Evolutionary conservation across 2,888 invertebrate species (phyloP).

Genomic region (Chaetogeoica ovagalla): DNA sequence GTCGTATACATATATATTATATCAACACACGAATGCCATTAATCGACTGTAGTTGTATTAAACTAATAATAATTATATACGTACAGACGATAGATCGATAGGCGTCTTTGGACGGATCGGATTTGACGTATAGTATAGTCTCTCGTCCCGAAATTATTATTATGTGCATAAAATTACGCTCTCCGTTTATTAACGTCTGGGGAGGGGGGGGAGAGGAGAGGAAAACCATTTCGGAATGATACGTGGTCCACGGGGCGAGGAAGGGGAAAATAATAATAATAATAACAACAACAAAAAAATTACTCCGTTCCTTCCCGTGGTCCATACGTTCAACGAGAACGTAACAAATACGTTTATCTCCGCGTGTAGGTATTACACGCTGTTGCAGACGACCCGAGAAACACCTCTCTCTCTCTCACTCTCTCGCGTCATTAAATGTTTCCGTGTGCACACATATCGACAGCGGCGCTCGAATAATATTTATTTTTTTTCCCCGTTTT

Average conservation of each 20-base stretch:
- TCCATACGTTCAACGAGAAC: too few species aligned
- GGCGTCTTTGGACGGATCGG: too few species aligned
- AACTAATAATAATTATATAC: too few species aligned
- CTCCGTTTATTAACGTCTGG: conserved; percentile 33
- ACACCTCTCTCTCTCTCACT: too few species aligned
- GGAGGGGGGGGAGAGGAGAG: too few species aligned
- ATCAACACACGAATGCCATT: too few species aligned
- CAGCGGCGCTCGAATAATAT: background rate
- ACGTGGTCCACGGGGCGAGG: background rate
- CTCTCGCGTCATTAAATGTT: too few species aligned
- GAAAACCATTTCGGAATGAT: background rate
- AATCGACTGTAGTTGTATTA: too few species aligned
- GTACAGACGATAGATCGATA: too few species aligned
- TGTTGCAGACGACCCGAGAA: background rate
- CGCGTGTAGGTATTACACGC: too few species aligned
- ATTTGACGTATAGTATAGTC: background rate
- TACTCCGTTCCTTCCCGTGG: background rate
- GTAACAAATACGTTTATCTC: too few species aligned
- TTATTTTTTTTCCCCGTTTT: background rate
- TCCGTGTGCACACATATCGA: background rate
- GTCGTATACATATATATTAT: too few species aligned
- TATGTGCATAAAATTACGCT: conserved; percentile 44
- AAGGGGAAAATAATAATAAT: background rate
- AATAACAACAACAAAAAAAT: background rate
- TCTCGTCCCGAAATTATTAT: conserved; percentile 24